These are phyloP conservation scores for Geococcyx californianus DNA, from an alignment of 2,113 vertebrate genomes.

Conservation along the genomic window DNA sequence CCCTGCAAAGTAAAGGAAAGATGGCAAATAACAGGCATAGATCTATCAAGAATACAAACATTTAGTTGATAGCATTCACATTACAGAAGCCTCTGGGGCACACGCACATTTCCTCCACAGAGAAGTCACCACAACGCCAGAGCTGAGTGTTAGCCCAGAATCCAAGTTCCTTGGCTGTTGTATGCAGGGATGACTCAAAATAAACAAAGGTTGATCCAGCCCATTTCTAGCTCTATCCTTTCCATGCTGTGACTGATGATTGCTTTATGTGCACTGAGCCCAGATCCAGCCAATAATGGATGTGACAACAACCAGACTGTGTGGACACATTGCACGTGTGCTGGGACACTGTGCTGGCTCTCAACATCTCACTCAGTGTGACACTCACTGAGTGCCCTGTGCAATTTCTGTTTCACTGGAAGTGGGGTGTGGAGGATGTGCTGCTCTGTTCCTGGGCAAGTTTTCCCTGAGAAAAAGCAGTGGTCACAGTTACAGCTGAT, in stretches of 20 bases:
- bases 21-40: not conserved
- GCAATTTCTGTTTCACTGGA: not conserved
- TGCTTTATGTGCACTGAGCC: not conserved
- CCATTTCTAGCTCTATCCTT: not conserved
- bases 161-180: not conserved
- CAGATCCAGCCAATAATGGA: not conserved
- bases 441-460: not conserved
- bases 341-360: not conserved
- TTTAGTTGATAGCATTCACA: not conserved
- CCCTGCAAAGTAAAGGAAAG: not conserved
- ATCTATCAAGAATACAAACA: not conserved
- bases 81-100: not conserved
- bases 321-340: not conserved
- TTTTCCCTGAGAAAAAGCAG: not conserved
- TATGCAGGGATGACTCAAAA: not conserved
- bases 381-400: not conserved
- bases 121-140: not conserved
- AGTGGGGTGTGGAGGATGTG: not conserved
- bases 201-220: not conserved
- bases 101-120: not conserved
- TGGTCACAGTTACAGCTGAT: not conserved
- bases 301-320: rapidly evolving
- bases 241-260: not conserved
- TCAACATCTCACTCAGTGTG: not conserved
- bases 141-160: not conserved